Evolutionary conservation across 2,888 invertebrate genomes (phyloP).

Genomic region (Machimus rusticus): DNA sequence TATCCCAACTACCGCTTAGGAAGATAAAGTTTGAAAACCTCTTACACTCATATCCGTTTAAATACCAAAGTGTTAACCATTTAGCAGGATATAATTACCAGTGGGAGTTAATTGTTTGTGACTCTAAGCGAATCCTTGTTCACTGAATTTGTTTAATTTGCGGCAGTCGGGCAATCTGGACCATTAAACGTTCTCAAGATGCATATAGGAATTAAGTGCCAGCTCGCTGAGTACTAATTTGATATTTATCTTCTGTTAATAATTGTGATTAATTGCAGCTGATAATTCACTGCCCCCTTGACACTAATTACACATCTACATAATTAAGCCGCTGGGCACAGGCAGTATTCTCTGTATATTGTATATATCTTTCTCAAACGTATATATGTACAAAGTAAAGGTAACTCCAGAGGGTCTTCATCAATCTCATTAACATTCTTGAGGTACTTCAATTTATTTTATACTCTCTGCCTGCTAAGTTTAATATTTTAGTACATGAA

Average conservation of each 20-base stretch:
- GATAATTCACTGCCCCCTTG: background rate
- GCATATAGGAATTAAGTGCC: background rate
- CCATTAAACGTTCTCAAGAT: background rate
- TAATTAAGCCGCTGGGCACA: background rate
- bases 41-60: background rate
- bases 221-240: background rate
- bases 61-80: background rate
- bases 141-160: background rate
- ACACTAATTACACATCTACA: slow-evolving; percentile 3
- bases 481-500: no score
- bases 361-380: background rate
- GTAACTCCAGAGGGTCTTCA: background rate
- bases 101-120: background rate
- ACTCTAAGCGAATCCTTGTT: background rate
- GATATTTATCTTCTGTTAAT: slow-evolving; percentile 10
- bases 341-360: background rate
- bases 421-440: background rate
- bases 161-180: background rate
- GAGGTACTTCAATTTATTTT: background rate
- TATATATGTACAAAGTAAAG: background rate
- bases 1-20: background rate
- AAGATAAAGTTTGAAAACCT: background rate
- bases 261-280: background rate
- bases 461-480: background rate
- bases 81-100: background rate